Evolutionary conservation across 2,797 vertebrate species (phyloP), one percentile per base, ranked within the genome.

Genomic region (Semotilus atromaculatus): DNA sequence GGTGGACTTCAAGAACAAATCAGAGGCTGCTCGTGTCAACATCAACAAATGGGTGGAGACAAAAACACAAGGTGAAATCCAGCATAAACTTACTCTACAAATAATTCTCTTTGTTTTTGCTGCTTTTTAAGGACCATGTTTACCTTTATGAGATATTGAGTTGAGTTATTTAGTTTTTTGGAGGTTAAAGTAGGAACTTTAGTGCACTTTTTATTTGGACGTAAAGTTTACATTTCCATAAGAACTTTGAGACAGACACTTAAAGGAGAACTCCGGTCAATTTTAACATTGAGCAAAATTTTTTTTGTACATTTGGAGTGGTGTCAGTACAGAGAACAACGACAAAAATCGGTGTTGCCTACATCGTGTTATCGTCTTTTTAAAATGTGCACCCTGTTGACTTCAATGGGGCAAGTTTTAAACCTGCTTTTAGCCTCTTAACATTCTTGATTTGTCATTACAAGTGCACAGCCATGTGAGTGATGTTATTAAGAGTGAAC

Each of bases 21-120:
- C 91, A 53, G 95, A 96, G 74, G 90, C 85, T 6, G 92, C 92
- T 60, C 94, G 96, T 81, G 78, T 93, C 79, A 94, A 95, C 82
- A 97, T 98, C 91, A 98, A 98, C 91, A 89, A 51, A 51, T 98
- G 97, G 97, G 96, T 97, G 87, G 94, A 96, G 93, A 92, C 86
- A 3, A 85, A 95, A 83, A 98, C 96, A 2, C 92, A 96, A 87
- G 96, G 97, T 98, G 85, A 89, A 53, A 75, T 45, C 1, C 13
- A 14, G 19, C 13, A 48, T 67, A 4, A 80, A 19, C n/a, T 19
- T 40, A 29, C 0, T n/a, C 0, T 3, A 40, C 11, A 7, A 40
- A 14, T 40, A 40, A 70, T 14, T n/a, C n/a, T n/a, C n/a, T n/a
- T n/a, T n/a, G n/a, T 58, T 58, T 58, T n/a, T 58, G 8, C 18